These are phyloP conservation scores for Salarias fasciatus DNA, from an alignment of 2,797 vertebrate genomes.

Conservation along the genomic window DNA sequence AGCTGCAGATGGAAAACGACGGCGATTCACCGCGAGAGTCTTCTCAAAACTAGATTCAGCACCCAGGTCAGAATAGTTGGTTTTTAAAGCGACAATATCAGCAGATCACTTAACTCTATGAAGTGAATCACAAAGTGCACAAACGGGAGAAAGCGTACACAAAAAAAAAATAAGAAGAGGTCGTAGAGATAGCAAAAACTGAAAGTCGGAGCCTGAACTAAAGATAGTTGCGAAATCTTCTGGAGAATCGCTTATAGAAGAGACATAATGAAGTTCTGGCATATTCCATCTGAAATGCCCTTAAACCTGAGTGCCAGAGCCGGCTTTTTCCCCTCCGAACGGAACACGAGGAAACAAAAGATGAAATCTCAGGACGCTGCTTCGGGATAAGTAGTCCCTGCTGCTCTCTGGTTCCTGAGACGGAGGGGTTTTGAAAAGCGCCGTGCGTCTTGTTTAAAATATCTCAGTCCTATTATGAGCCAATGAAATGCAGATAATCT, in stretches of 20 bases:
- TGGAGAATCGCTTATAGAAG: conserved; percentile 49
- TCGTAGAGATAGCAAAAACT: conserved; percentile 4
- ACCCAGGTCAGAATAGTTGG: too few relatives aligned
- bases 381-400: conserved; percentile 62
- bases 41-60: conserved; percentile 7
- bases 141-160: too few relatives aligned
- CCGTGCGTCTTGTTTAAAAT: conserved; percentile 59
- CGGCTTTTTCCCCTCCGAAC: conserved; percentile 33
- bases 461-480: conserved; percentile 53
- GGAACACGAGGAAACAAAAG: conserved; percentile 55
- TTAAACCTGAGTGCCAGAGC: conserved; percentile 43
- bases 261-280: conserved; percentile 48
- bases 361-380: conserved; percentile 43
- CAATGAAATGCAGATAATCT: conserved; percentile 65
- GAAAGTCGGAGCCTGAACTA: conserved; percentile 39
- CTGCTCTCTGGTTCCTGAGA: conserved; percentile 47
- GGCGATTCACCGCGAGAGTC: conserved; percentile 50
- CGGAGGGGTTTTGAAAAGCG: conserved; percentile 50
- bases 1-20: conserved; percentile 47
- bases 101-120: too few relatives aligned
- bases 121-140: too few relatives aligned
- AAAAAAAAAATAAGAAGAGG: not conserved
- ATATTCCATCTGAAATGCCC: conserved; percentile 49
- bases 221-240: conserved; percentile 45
- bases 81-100: too few relatives aligned